A percentile compares a stretch with the other conserved stretches of the same genome.
Conservation (phyloP, 2,113 vertebrate genomes). For the Dolichotis patagonum region DNA sequence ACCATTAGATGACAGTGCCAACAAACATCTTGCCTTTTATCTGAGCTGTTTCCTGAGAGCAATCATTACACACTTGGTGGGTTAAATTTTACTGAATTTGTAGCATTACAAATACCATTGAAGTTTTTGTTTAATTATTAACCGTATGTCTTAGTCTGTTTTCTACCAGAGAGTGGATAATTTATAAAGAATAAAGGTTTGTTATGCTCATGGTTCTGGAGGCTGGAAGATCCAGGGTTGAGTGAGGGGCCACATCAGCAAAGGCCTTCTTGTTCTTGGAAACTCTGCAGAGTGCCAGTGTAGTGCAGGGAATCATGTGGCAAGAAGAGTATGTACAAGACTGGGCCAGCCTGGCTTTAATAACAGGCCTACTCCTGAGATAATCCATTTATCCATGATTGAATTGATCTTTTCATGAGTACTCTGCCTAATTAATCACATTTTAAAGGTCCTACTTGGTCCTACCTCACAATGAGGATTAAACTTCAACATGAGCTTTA, state of each 20-base stretch:
- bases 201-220: no score
- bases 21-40: background rate
- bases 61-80: background rate
- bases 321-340: background rate
- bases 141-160: background rate
- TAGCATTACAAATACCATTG: background rate
- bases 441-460: background rate
- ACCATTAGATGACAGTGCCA: background rate
- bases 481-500: background rate
- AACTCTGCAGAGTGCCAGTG: background rate
- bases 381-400: background rate
- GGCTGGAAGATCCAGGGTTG: background rate
- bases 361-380: background rate
- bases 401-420: background rate
- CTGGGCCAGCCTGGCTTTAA: background rate
- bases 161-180: background rate
- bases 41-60: background rate
- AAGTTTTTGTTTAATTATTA: conserved; percentile 39
- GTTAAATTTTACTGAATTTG: conserved; percentile 22
- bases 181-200: background rate
- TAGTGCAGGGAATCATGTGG: no score
- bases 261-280: background rate
- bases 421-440: background rate
- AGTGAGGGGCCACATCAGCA: background rate
- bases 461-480: background rate